phyloP scores from a whole-genome alignment of 2,888 invertebrate genomes.

The Xylocampa areola region DNA sequence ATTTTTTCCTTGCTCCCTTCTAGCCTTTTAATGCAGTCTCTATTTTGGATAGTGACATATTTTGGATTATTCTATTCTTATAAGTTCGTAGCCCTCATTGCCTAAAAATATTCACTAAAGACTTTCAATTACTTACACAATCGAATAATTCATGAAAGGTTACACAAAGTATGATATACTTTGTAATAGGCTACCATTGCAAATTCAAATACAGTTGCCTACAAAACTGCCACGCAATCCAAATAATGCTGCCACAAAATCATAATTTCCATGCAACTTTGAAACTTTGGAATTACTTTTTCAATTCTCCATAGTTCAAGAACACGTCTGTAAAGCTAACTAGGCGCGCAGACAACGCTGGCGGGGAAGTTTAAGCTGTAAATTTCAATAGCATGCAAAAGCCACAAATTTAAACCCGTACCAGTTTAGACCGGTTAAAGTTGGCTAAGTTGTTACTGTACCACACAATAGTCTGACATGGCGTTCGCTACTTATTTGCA shows the following conservation, averaged over 20 bases:
- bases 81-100: background rate
- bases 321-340: constrained; percentile 64
- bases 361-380: constrained; percentile 82
- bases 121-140: too few relatives aligned
- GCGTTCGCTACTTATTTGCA: constrained; percentile 75
- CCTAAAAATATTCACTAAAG: too few relatives aligned
- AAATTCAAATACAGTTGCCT: too few relatives aligned
- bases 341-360: constrained; percentile 69
- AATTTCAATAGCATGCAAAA: constrained; percentile 86
- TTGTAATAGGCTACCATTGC: too few relatives aligned
- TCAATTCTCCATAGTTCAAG: constrained; percentile 55
- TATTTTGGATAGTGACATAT: constrained; percentile 55
- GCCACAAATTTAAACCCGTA: constrained; percentile 82
- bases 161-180: too few relatives aligned
- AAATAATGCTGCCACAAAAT: constrained; percentile 14
- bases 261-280: constrained; percentile 27
- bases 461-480: constrained; percentile 71
- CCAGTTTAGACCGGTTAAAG: constrained; percentile 72
- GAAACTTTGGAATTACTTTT: constrained; percentile 41
- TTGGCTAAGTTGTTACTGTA: constrained; percentile 75
- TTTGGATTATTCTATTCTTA: constrained; percentile 36
- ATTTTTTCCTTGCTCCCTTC: constrained; percentile 66
- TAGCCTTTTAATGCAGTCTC: constrained; percentile 56
- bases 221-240: constrained; percentile 1
- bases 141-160: too few relatives aligned